Conservation (phyloP, 35 echinoderm and acorn worm genomes). For the Diadema setosum region DNA sequence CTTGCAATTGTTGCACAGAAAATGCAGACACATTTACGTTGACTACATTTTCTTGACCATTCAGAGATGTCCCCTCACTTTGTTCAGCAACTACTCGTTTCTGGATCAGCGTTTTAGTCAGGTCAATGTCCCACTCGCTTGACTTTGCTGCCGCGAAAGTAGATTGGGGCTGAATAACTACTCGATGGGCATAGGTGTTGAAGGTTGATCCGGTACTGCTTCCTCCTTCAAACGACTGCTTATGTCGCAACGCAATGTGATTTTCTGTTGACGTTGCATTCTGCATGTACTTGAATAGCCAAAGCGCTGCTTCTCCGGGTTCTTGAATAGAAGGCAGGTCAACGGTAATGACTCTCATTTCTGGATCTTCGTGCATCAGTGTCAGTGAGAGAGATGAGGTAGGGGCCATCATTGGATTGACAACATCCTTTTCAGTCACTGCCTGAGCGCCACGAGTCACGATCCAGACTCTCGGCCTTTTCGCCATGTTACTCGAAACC, state of each 20-base stretch:
- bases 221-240: constrained; percentile 49
- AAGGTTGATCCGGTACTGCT: constrained; percentile 66
- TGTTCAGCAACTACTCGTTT: constrained; percentile 81
- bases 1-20: constrained; percentile 69
- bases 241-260: constrained; percentile 65
- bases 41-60: constrained; percentile 42
- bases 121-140: constrained; percentile 73
- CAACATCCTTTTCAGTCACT: constrained; percentile 70
- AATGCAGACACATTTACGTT: constrained; percentile 78
- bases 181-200: constrained; percentile 56
- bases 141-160: constrained; percentile 89
- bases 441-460: constrained; percentile 81
- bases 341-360: constrained; percentile 74
- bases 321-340: constrained; percentile 77
- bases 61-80: constrained; percentile 42
- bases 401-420: constrained; percentile 74
- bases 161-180: constrained; percentile 83
- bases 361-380: constrained; percentile 97
- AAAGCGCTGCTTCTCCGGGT: constrained; percentile 69
- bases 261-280: constrained; percentile 79
- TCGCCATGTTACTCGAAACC: constrained; percentile 40
- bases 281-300: constrained; percentile 77
- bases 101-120: constrained; percentile 72
- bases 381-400: constrained; percentile 69
- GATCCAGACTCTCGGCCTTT: constrained; percentile 80